phyloP scores from a whole-genome alignment of 2,113 vertebrate genomes.

The Cettia cetti region DNA sequence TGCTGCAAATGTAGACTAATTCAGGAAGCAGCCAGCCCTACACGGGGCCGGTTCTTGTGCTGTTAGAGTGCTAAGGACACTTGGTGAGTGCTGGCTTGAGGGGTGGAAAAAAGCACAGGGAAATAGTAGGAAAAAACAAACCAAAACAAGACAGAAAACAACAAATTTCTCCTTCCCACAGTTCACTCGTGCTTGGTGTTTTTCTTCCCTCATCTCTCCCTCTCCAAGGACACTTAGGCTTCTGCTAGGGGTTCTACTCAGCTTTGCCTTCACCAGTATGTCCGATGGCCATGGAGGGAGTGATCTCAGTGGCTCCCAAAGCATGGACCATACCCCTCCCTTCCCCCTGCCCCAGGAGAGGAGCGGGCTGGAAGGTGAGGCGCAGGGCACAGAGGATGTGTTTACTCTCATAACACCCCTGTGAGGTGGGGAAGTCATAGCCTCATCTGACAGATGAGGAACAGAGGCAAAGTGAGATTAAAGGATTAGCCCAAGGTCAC shows the following conservation, averaged over 20 bases:
- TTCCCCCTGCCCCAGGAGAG: constrained; percentile 5
- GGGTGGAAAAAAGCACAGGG: background rate
- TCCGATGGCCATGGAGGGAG: fast-evolving
- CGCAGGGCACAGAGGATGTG: background rate
- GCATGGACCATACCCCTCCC: background rate
- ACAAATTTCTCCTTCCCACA: background rate
- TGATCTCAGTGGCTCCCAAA: background rate
- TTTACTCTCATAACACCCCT: constrained; percentile 63
- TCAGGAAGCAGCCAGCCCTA: constrained; percentile 36
- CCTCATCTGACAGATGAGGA: constrained; percentile 62
- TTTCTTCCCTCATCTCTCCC: fast-evolving
- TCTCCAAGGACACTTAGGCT: background rate
- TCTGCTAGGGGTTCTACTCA: background rate
- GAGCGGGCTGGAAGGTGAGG: constrained; percentile 35
- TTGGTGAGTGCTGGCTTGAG: background rate
- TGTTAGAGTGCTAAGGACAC: background rate
- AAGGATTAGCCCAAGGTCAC: constrained; percentile 65
- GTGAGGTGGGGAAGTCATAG: constrained; percentile 57
- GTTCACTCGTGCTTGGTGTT: fast-evolving
- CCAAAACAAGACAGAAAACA: background rate
- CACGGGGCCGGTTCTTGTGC: background rate
- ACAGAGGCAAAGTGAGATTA: constrained; percentile 59
- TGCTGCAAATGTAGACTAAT: constrained; percentile 59
- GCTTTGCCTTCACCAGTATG: background rate
- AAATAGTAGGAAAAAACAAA: background rate